phyloP scores from a whole-genome alignment of 2,113 vertebrate genomes.

The Cariama cristata region DNA sequence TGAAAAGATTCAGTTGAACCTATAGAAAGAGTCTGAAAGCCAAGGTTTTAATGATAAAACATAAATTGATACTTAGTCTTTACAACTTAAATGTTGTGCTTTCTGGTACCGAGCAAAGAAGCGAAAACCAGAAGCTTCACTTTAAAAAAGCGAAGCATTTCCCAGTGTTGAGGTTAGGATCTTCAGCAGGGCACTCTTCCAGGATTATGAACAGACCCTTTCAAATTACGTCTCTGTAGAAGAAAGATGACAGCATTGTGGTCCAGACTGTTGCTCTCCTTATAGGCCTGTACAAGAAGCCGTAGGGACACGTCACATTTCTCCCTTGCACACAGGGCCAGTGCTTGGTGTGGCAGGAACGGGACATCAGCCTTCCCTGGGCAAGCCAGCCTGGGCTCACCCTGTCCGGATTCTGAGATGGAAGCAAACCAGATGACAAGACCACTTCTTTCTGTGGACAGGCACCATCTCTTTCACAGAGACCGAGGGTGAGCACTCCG shows the following conservation, averaged over 20 bases:
- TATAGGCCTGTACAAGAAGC: fast-evolving
- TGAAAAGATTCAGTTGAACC: constrained; percentile 68
- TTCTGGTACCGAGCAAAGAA: constrained; percentile 53
- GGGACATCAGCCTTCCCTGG: neutral
- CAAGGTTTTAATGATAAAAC: constrained; percentile 54
- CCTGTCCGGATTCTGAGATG: neutral
- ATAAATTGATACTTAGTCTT: constrained; percentile 60
- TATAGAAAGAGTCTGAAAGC: constrained; percentile 46
- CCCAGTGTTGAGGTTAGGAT: neutral
- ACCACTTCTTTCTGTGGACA: neutral
- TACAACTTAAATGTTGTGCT: constrained; percentile 53
- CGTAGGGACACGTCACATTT: fast-evolving
- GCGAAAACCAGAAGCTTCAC: neutral
- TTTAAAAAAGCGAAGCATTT: neutral
- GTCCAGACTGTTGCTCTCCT: neutral
- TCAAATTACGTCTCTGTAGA: neutral
- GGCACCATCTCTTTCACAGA: neutral
- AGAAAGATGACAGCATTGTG: fast-evolving
- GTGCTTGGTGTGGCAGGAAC: neutral
- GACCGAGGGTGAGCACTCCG: neutral
- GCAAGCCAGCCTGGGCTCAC: neutral
- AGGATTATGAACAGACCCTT: neutral
- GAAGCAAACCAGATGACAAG: neutral
- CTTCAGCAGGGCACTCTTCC: neutral
- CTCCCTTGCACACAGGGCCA: neutral